Evolutionary conservation across 2,888 invertebrate genomes (phyloP).

Genomic region (Andrena camellia): DNA sequence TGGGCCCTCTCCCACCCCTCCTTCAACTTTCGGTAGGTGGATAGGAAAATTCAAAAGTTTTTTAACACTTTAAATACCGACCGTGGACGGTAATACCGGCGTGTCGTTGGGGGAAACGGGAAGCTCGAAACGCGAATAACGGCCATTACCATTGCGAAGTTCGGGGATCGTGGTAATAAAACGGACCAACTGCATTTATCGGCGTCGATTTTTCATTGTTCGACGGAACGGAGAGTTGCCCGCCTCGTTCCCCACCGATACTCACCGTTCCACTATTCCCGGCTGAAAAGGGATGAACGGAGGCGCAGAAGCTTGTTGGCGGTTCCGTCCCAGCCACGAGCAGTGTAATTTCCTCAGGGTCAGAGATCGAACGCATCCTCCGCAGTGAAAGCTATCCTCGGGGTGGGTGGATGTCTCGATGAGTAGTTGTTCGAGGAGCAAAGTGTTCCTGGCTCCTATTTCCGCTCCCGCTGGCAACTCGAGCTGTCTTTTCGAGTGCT

Average conservation of each 20-base stretch:
- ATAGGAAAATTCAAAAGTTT: conserved; percentile 22
- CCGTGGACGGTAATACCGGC: not conserved
- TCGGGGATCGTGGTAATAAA: conserved; percentile 17
- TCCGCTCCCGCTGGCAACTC: conserved; percentile 10
- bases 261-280: conserved; percentile 2
- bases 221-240: not conserved
- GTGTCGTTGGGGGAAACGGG: conserved; percentile 4
- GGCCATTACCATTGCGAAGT: conserved; percentile 15
- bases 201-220: conserved; percentile 38
- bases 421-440: conserved; percentile 27
- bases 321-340: conserved; percentile 4
- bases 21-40: not conserved
- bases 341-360: conserved; percentile 41
- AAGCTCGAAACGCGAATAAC: not conserved
- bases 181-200: not conserved
- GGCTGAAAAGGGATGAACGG: not conserved
- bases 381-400: conserved; percentile 19
- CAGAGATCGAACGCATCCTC: conserved; percentile 38
- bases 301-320: conserved; percentile 29
- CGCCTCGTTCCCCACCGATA: not conserved
- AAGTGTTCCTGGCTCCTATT: conserved; percentile 30
- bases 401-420: conserved; percentile 16
- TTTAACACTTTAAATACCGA: not conserved
- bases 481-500: too few relatives aligned
- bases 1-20: not conserved